Percentiles rank a stretch among this genome's conserved stretches.
phyloP scores from a whole-genome alignment of 2,888 invertebrate genomes.

The Eupithecia dodoneata region DNA sequence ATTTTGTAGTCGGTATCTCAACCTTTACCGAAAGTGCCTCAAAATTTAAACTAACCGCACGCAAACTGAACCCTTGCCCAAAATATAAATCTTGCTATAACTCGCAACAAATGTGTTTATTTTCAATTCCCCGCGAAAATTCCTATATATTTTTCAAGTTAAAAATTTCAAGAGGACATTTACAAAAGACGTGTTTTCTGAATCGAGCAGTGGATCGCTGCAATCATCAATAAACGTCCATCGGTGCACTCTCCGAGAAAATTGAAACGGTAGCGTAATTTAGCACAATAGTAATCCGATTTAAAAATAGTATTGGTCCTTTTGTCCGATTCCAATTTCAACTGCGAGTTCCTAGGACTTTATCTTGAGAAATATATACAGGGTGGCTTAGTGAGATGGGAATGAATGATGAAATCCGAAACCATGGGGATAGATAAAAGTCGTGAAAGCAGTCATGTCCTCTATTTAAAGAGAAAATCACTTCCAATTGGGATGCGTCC shows the following conservation, averaged over 20 bases:
- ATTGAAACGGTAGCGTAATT: conserved; percentile 48
- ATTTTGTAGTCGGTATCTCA: not conserved
- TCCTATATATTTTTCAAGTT: conserved; percentile 24
- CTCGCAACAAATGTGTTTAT: conserved; percentile 36
- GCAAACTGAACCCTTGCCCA: not conserved
- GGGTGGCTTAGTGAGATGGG: no score
- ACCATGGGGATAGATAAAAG: no score
- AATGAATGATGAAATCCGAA: no score
- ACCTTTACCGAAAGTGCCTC: not conserved
- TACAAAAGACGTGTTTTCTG: conserved; percentile 37
- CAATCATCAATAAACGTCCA: conserved; percentile 50
- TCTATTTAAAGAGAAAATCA: no score
- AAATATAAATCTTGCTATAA: conserved; percentile 24
- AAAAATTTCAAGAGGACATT: conserved; percentile 26
- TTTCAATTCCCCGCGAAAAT: conserved; percentile 37
- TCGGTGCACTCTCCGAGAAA: conserved; percentile 45
- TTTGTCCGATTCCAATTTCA: conserved; percentile 31
- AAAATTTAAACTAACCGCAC: not conserved
- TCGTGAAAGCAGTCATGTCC: no score
- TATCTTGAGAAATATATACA: conserved; percentile 16
- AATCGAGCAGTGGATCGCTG: conserved; percentile 35
- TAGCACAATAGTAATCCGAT: conserved; percentile 43
- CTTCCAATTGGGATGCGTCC: no score
- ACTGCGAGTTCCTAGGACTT: conserved; percentile 11
- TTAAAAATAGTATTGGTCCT: conserved; percentile 38